Conservation (phyloP, 2,797 vertebrate genomes). For the Anableps anableps region DNA sequence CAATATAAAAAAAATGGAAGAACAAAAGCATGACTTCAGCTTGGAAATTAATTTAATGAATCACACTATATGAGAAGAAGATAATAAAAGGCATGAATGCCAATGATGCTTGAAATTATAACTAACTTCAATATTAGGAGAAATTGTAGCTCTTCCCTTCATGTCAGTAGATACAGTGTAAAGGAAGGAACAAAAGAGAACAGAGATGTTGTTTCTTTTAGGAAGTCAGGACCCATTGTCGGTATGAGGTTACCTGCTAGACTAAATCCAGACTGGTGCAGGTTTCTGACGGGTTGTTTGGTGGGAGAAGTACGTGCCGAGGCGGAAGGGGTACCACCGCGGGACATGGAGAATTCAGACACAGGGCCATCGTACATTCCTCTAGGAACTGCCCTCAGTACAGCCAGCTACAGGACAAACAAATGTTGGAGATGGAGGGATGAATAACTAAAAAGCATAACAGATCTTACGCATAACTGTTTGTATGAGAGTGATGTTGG, state of each 20-base stretch:
- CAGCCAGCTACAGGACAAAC: conserved; percentile 84
- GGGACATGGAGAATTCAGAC: conserved; percentile 93
- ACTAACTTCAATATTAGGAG: not conserved
- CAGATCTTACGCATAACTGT: not conserved
- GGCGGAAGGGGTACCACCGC: conserved; percentile 90
- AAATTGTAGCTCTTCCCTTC: not conserved
- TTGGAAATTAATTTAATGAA: not conserved
- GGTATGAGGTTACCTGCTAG: conserved; percentile 86
- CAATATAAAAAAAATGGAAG: not conserved
- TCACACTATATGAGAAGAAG: not conserved
- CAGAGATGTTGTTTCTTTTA: conserved; percentile 19
- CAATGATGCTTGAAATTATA: not conserved
- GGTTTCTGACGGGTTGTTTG: conserved; percentile 92
- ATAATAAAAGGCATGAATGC: not conserved
- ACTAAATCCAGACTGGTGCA: conserved; percentile 96
- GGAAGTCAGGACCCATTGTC: conserved; percentile 66
- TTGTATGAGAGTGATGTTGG: not conserved
- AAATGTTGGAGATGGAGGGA: not conserved
- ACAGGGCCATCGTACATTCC: conserved; percentile 97
- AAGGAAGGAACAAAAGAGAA: conserved; percentile 6
- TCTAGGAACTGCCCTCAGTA: conserved; percentile 92
- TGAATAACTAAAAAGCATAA: not conserved
- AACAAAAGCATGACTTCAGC: not conserved
- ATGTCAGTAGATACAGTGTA: conserved; percentile 8
- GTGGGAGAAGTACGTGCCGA: conserved; percentile 93